phyloP scores from a whole-genome alignment of 1,140 invertebrate genomes.

The Magallana ariakensis region DNA sequence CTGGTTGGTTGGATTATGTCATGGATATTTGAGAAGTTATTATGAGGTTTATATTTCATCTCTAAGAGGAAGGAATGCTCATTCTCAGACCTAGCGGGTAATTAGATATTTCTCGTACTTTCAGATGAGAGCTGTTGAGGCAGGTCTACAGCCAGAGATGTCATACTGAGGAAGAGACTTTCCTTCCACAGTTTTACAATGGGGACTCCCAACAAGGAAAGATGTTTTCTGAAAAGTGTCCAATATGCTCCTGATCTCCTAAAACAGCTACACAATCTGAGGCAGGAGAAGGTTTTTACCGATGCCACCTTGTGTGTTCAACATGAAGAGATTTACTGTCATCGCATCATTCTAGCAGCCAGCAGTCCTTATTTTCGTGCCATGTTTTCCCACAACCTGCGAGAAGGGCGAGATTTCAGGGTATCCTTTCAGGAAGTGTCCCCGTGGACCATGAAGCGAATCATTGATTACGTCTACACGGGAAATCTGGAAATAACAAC shows the following conservation, averaged over 20 bases:
- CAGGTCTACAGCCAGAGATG: background rate
- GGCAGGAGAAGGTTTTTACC: slow-evolving; percentile 72
- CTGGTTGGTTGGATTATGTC: too few relatives aligned
- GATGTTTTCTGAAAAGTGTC: slow-evolving; percentile 12
- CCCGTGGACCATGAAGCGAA: slow-evolving; percentile 77
- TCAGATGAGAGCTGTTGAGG: slow-evolving; percentile 7
- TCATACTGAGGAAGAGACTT: background rate
- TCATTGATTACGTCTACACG: slow-evolving; percentile 80
- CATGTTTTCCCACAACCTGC: slow-evolving; percentile 80
- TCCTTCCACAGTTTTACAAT: background rate
- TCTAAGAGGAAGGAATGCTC: too few relatives aligned
- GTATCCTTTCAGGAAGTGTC: slow-evolving; percentile 79
- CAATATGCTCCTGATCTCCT: slow-evolving; percentile 72
- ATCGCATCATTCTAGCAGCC: slow-evolving; percentile 79
- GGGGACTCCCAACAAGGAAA: background rate
- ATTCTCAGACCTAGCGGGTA: too few relatives aligned
- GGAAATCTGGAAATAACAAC: slow-evolving; percentile 78
- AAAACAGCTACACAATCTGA: slow-evolving; percentile 72
- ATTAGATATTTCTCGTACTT: background rate
- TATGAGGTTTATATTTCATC: too few relatives aligned
- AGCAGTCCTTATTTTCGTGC: slow-evolving; percentile 80
- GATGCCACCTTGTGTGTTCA: slow-evolving; percentile 77
- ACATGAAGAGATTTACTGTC: slow-evolving; percentile 79
- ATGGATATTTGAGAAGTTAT: too few relatives aligned
- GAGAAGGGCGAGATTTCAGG: slow-evolving; percentile 77